A percentile compares a stretch with the other conserved stretches of the same genome.
These are phyloP conservation scores for Phalanger gymnotis DNA, from an alignment of 2,797 vertebrate species.

Conservation along the genomic window DNA sequence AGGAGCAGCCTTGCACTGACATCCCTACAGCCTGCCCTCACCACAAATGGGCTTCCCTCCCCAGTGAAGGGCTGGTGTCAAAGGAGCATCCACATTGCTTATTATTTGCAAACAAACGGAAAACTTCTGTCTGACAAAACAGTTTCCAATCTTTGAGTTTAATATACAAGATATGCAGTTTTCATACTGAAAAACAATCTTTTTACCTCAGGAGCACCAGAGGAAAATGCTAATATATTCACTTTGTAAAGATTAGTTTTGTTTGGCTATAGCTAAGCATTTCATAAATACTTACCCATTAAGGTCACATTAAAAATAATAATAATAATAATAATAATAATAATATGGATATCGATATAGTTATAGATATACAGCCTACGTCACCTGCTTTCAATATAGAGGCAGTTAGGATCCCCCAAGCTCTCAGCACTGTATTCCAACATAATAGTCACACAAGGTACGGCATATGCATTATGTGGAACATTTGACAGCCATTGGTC, in stretches of 20 bases:
- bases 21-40: constrained; percentile 76
- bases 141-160: constrained; percentile 81
- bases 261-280: constrained; percentile 85
- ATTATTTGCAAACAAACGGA: constrained; percentile 81
- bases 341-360: neutral
- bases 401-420: constrained; percentile 84
- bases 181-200: constrained; percentile 81
- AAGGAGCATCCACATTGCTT: constrained; percentile 81
- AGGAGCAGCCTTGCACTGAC: constrained; percentile 72
- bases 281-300: constrained; percentile 90
- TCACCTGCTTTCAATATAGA: constrained; percentile 83
- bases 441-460: constrained; percentile 88
- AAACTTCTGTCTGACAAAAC: constrained; percentile 82
- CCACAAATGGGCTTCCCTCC: constrained; percentile 80
- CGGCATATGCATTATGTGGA: constrained; percentile 89
- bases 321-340: no score
- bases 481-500: constrained; percentile 90
- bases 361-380: constrained; percentile 71
- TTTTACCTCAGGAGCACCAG: constrained; percentile 80
- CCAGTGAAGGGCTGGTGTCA: constrained; percentile 78
- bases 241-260: constrained; percentile 83
- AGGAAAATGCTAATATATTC: constrained; percentile 76
- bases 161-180: constrained; percentile 81
- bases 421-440: constrained; percentile 89
- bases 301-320: constrained; percentile 83